Evolutionary conservation across 1,140 invertebrate species (phyloP), one percentile per base, ranked within the genome.

Genomic region (Apis florea): DNA sequence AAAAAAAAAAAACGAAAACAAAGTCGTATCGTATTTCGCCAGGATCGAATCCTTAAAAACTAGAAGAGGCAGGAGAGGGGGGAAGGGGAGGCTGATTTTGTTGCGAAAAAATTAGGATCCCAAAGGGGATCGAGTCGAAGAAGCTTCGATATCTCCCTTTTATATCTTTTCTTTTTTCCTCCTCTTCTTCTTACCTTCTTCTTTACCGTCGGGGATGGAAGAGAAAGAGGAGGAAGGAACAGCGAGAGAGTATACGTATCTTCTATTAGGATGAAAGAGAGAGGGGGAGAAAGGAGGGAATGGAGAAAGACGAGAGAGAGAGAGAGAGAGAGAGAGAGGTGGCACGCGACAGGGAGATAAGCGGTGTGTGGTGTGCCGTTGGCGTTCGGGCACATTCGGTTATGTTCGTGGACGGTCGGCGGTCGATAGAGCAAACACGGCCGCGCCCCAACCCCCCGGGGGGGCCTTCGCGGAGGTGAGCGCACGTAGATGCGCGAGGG

Each of bases 371-470:
- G 79, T 89, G 89, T 84, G 83, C 85, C 84, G 83, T 89, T 85
- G 83, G 81, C 83, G 87, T 84, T 93, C 92, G 92, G 90, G 56
- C 78, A 83, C 79, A 85, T 74, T 93, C 93, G 93, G 90, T 84
- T 83, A 89, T 83, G 88, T 89, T 93, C 93, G 93, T 89, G 90
- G 79, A 88, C 89, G 85, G 90, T 93, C 93, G 93, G 91, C 91
- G 93, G 93, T 94, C 93, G 93, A 94, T 94, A 94, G 93, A 93
- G 93, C 93, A 93, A 94, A 94, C 92, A 93, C 93, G 92, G 91
- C 93, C 93, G 93, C 93, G 91, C 93, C 93, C 93, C 92, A 93
- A 93, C 92, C 93, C 92, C 92, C 90, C 86, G 84, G 90, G 90
- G 69, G 76, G 85, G 84, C 59, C 68, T 56, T 31, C 69, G 71